A percentile compares a stretch with the other conserved stretches of the same genome.
phyloP scores from a whole-genome alignment of 2,888 invertebrate species.

The Lepas anatifera region DNA sequence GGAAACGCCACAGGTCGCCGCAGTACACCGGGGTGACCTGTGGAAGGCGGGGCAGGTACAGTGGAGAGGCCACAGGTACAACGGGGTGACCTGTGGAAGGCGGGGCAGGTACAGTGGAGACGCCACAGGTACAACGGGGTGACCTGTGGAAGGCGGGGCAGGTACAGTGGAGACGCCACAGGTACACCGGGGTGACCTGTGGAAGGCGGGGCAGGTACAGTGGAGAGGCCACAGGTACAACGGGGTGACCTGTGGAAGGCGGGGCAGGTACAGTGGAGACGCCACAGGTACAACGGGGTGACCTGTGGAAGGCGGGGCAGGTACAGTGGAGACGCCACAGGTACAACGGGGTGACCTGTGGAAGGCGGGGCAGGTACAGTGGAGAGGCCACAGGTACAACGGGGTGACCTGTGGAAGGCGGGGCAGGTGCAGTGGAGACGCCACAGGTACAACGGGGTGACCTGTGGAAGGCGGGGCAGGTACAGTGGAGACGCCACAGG shows the following conservation, averaged over 20 bases:
- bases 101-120: too few relatives aligned
- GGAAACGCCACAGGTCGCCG: constrained; percentile 62
- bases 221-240: constrained; percentile 70
- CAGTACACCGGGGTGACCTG: constrained; percentile 77
- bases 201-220: constrained; percentile 34
- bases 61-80: too few relatives aligned
- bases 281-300: constrained; percentile 39
- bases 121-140: too few relatives aligned
- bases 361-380: constrained; percentile 27
- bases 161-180: too few relatives aligned
- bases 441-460: too few relatives aligned
- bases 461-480: too few relatives aligned
- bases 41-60: not conserved
- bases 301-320: constrained; percentile 29
- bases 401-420: constrained; percentile 43
- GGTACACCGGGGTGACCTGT: constrained; percentile 31
- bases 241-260: constrained; percentile 55
- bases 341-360: too few relatives aligned
- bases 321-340: too few relatives aligned
- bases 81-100: too few relatives aligned
- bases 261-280: constrained; percentile 60
- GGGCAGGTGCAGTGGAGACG: too few relatives aligned
- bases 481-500: too few relatives aligned
- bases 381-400: constrained; percentile 68
- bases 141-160: too few relatives aligned